Base-by-base conservation (phyloP, 1,140 invertebrate species). In the Platorchestia sp. region DNA sequence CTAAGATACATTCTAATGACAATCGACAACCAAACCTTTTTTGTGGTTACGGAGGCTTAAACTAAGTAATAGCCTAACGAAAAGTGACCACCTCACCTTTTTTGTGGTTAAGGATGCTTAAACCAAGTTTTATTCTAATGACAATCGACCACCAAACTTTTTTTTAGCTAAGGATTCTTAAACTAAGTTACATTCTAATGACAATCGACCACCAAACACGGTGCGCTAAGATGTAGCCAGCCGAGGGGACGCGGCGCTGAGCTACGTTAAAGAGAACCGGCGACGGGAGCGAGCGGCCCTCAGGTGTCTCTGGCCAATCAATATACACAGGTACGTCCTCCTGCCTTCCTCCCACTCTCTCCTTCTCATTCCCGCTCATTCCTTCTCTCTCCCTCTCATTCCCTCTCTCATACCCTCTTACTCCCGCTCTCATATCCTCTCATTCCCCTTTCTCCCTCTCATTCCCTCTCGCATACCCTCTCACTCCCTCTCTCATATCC, bases 221-320 rank as follows among this genome's bases (percentile, higher is more conserved):
- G 59, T 75, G 10, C 27, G 59, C 59, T 75, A 75, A 75, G 59
- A 10, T 36, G 59, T 36, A 10, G 27, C 14, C 14, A 75, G 59
- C 59, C 59, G 14, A 75, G 59, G 36, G 36, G 59, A 36, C 6
- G 6, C 47, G 14, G 3, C 59, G 27, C 10, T 75, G 59, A 75
- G 59, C 59, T 93, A 47, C 91, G 47, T 93, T 93, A 93, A 47
- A 93, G 45, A 45, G 91, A 93, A 47, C 14, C 91, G 27, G 41
- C 44, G 36, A 14, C 91, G 41, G 41, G 6, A 40, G 45, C 43
- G 43, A 93, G 91, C 7, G 41, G 87, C 91, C 10, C 91, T 45
- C 91, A 93, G 91, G 91, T 93, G 91, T 93, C 91, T 47, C 45
- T 45, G 91, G 43, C 43, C 45, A 93, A 93, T 93, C 91, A 93